Evolutionary conservation across 2,113 vertebrate species (phyloP).

Genomic region (Ifrita kowaldi): DNA sequence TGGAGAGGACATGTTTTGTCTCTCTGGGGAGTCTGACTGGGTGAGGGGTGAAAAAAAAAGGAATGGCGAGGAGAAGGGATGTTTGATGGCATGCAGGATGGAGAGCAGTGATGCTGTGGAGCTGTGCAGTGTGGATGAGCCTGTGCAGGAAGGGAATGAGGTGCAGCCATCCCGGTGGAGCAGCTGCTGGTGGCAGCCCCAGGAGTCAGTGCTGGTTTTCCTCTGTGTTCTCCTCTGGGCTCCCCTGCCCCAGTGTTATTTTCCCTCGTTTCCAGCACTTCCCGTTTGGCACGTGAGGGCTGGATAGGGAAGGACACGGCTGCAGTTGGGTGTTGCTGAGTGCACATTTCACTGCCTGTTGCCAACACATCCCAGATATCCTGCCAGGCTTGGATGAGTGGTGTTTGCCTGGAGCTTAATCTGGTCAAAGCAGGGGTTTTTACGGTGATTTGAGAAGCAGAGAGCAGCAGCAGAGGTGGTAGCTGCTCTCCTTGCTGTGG

Average conservation of each 20-base stretch:
- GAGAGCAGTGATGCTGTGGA: accelerated
- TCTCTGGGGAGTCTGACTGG: background rate
- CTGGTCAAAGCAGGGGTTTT: background rate
- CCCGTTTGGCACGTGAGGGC: accelerated
- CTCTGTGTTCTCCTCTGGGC: background rate
- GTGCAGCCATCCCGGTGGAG: background rate
- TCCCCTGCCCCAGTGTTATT: background rate
- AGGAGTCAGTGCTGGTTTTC: background rate
- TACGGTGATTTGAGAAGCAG: background rate
- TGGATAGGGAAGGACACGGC: accelerated
- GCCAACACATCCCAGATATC: background rate
- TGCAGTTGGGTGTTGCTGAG: background rate
- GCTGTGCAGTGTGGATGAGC: accelerated
- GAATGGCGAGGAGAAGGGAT: background rate
- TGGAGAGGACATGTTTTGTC: background rate
- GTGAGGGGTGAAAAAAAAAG: accelerated
- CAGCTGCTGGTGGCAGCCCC: background rate
- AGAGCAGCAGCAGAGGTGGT: background rate
- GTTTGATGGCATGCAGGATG: background rate
- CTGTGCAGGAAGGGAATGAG: background rate
- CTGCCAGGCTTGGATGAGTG: background rate
- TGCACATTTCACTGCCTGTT: accelerated
- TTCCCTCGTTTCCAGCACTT: background rate
- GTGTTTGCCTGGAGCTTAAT: background rate
- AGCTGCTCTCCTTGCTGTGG: background rate